phyloP scores from a whole-genome alignment of 2,888 invertebrate species.

The Pristionchus maxplancki region DNA sequence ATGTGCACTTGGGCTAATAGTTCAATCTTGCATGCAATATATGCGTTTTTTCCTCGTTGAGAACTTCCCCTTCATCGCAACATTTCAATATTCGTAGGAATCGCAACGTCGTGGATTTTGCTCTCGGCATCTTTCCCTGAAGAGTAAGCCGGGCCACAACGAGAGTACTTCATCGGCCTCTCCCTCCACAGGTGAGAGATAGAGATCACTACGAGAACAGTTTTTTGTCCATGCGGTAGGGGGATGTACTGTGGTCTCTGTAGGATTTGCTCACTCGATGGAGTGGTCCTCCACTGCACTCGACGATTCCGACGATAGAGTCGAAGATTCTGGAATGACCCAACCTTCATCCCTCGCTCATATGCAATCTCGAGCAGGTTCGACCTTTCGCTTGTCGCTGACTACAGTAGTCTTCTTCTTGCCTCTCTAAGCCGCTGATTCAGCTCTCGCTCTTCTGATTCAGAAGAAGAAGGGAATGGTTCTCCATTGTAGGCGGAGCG shows the following conservation, averaged over 20 bases:
- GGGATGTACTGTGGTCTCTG: neutral
- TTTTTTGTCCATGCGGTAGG: neutral
- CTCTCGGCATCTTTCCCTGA: slow-evolving; percentile 93
- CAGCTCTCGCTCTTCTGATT: slow-evolving; percentile 6
- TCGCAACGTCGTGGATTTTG: slow-evolving; percentile 97
- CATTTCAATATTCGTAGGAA: slow-evolving; percentile 81
- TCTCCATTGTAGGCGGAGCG: slow-evolving; percentile 13
- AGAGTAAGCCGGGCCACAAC: slow-evolving; percentile 78
- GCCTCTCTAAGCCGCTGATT: slow-evolving; percentile 39
- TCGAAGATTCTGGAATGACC: neutral
- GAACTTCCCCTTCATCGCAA: neutral
- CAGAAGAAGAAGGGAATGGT: slow-evolving; percentile 16
- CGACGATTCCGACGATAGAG: slow-evolving; percentile 31
- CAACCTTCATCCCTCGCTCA: neutral
- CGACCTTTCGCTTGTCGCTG: slow-evolving; percentile 26
- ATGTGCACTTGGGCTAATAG: neutral
- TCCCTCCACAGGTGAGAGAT: slow-evolving; percentile 28
- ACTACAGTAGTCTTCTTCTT: slow-evolving; percentile 16
- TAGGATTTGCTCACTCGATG: slow-evolving; percentile 48
- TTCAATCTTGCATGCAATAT: slow-evolving; percentile 9
- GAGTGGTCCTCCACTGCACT: slow-evolving; percentile 5
- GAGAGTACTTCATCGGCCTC: neutral
- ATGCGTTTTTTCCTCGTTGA: neutral
- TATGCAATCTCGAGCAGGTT: slow-evolving; percentile 29
- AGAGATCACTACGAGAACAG: neutral